A percentile compares a stretch with the other conserved stretches of the same genome.
Evolutionary conservation across 2,888 invertebrate species (phyloP).

Genomic region (Lamproptera curius): DNA sequence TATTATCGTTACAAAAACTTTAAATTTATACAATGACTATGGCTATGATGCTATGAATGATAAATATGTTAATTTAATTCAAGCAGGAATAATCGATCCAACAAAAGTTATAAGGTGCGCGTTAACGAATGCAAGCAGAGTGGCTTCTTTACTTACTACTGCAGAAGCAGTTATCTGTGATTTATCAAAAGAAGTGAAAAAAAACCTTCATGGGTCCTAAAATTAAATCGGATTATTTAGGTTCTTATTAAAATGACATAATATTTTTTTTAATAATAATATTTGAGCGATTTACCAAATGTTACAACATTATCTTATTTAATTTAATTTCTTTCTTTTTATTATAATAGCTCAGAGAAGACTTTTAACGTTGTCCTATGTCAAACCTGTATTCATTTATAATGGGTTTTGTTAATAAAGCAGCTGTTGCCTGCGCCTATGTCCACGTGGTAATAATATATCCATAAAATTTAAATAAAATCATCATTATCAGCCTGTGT

Average conservation of each 20-base stretch:
- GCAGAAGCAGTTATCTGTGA: constrained; percentile 98
- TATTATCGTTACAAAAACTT: constrained; percentile 92
- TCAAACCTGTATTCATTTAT: no score
- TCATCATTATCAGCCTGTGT: no score
- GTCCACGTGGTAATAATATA: not conserved
- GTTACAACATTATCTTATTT: no score
- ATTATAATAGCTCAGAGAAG: no score
- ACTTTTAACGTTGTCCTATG: no score
- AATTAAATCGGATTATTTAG: not conserved
- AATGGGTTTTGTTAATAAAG: not conserved
- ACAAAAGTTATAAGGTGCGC: constrained; percentile 83
- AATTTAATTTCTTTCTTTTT: not conserved
- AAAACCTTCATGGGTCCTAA: not conserved
- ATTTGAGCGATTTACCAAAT: not conserved
- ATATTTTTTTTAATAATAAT: not conserved
- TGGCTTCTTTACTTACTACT: constrained; percentile 79
- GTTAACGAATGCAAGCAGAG: constrained; percentile 60
- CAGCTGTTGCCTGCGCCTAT: no score
- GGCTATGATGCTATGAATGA: constrained; percentile 95
- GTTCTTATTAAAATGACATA: not conserved
- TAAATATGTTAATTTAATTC: constrained; percentile 93
- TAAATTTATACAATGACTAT: constrained; percentile 82
- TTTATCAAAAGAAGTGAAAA: constrained; percentile 37
- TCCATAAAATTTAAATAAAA: not conserved
- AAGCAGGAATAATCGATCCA: constrained; percentile 95